These are phyloP conservation scores for Protobothrops mucrosquamatus DNA, from an alignment of 2,113 vertebrate species.

Conservation along the genomic window DNA sequence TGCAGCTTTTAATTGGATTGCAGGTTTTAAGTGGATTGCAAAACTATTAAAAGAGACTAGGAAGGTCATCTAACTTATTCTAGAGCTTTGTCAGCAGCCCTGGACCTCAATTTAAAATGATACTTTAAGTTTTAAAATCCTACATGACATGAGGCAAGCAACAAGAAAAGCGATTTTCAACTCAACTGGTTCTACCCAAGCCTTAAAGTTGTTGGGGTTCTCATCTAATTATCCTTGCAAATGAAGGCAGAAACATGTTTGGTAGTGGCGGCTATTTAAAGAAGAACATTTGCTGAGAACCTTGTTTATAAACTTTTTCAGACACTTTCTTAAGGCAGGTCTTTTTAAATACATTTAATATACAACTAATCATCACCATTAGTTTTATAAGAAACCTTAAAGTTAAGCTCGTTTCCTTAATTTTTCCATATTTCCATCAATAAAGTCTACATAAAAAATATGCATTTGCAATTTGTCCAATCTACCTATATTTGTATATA, in stretches of 20 bases:
- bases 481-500: not conserved
- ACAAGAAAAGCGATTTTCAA: not conserved
- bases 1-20: not conserved
- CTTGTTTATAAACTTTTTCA: not conserved
- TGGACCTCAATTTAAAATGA: not conserved
- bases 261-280: not conserved
- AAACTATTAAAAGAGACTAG: not conserved
- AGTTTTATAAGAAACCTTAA: not conserved
- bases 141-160: not conserved
- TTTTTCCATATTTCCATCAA: not conserved
- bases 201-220: not conserved
- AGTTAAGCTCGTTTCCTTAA: not conserved
- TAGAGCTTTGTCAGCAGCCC: not conserved
- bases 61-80: not conserved
- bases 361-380: not conserved
- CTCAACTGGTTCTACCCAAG: not conserved
- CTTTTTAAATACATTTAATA: not conserved
- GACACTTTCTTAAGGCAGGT: not conserved
- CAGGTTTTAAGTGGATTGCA: not conserved
- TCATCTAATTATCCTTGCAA: not conserved
- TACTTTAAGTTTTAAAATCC: not conserved
- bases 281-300: not conserved
- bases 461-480: not conserved
- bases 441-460: not conserved
- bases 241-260: not conserved